Base-by-base conservation (phyloP, 2,888 invertebrate genomes). In the Eutolmus rufibarbis region DNA sequence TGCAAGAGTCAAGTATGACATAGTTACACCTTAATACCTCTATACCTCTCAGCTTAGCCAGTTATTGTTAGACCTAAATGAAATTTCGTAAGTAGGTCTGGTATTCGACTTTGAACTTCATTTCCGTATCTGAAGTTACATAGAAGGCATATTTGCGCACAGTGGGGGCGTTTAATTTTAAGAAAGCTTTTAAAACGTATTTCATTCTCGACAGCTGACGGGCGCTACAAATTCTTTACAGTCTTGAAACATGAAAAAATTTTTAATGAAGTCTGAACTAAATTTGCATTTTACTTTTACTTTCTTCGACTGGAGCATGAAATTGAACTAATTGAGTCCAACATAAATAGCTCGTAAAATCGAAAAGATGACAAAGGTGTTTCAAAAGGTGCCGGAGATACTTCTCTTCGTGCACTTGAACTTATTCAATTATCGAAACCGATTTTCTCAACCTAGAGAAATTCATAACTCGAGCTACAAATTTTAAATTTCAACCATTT, bases 91-190 rank as follows among this genome's bases (percentile, higher is more conserved):
- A 43, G 23, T 78, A 66, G 23, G 66, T 66, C 66, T 66, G 66
- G 23, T 23, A 66, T 66, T 66, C 66, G 66, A 66, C 66, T 66
- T 66, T 78, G 78, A 78, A 78, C 78, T 43, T 78, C n/a, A 78
- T 40, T 78, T 78, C 78, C 78, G 78, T 78, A 78, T 28, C 12
- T 66, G 66, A 12, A 66, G 66, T 23, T 23, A 19, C 7, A 19
- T 46, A n/a, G 19, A 56, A 8, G n/a, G 8, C 56, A 56, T 16
- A 19, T 19, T 56, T 56, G 56, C 56, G 56, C 16, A 19, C 19
- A 19, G 28, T 66, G 66, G 28, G 28, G 66, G 28, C 66, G 28
- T 66, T 66, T 28, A 12, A 66, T 19, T 23, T 66, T 12, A 66
- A 19, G 8, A 23, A 66, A 19, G 23, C 12, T 23, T 28, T 8